phyloP scores from a whole-genome alignment of 2,797 vertebrate species.

The Echiichthys vipera region DNA sequence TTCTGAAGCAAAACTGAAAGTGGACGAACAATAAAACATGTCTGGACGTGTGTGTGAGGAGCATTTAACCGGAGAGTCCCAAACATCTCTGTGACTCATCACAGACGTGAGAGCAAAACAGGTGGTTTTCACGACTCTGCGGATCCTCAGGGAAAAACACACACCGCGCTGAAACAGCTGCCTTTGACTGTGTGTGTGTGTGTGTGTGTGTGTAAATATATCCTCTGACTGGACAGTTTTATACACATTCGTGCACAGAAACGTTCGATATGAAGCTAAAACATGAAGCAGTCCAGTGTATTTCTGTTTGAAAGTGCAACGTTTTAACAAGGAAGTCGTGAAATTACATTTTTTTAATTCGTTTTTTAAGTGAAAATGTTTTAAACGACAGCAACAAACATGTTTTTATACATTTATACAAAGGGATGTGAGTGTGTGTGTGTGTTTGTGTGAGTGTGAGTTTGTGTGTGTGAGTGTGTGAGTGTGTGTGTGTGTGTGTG shows the following conservation, averaged over 20 bases:
- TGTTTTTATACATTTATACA: neutral
- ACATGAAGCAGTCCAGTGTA: neutral
- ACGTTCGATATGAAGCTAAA: neutral
- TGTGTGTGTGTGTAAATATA: too few species aligned
- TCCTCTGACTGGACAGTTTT: neutral
- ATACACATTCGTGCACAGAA: neutral
- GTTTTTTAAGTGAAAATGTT: too few species aligned
- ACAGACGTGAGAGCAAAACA: neutral
- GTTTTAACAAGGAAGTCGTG: neutral
- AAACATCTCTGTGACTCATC: neutral
- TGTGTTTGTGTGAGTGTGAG: too few species aligned
- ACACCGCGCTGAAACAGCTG: neutral
- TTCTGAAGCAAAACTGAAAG: constrained; percentile 7
- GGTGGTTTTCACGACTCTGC: too few species aligned
- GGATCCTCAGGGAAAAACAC: neutral
- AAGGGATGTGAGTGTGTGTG: too few species aligned
- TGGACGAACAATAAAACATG: neutral
- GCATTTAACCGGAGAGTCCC: constrained; percentile 29
- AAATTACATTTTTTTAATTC: too few species aligned
- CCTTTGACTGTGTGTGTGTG: neutral
- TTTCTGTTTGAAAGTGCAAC: neutral
- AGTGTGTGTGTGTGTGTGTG: too few species aligned
- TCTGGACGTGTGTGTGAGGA: neutral
- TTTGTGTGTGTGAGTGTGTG: too few species aligned
- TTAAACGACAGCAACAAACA: neutral